Evolutionary conservation across 1,140 invertebrate genomes (phyloP), one percentile per base, ranked within the genome.

Genomic region (Cotesia glomerata): DNA sequence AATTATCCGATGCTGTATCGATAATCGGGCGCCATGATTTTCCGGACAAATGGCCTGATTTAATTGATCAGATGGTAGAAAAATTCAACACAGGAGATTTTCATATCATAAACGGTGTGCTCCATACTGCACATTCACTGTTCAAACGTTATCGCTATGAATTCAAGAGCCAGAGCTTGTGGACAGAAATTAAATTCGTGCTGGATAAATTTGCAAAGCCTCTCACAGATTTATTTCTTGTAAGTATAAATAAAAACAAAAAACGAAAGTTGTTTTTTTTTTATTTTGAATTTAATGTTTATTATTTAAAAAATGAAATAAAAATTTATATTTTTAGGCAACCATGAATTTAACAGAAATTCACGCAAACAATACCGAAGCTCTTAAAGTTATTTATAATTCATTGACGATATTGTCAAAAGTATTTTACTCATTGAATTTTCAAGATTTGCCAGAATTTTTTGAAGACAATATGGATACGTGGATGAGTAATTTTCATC

Each of bases 151-250:
- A 99, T 87, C 90, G 97, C 64, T 96, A 94, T 84, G 97, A 99
- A 87, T 97, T 98, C 80, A 98, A 98, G 88, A 98, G 96, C 5
- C 92, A 98, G 82, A 89, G 91, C 73, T 88, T 99, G 0, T 99
- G 97, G 97, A 91, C 91, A 67, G 98, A 99, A 88, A 99, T 99
- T 64, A 98, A 98, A 88, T 95, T 95, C 89, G 97, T 99, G 0
- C 85, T 99, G 56, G 95, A 97, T 49, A 93, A 94, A 75, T 96
- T 99, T 90, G 96, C 97, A 0, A 91, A 95, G 81, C 95, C 97
- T 1, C 88, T 99, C 11, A 99, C 97, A 45, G 94, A 98, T 84
- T 86, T 99, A 2, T 95, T 98, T 87, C 85, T 93, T 79, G 93
- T 96, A 89, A 90, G 88, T 74, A 72, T 52, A 63, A 71, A 67